These are phyloP conservation scores for Ceratina australensis DNA, from an alignment of 1,140 invertebrate species.

Conservation along the genomic window DNA sequence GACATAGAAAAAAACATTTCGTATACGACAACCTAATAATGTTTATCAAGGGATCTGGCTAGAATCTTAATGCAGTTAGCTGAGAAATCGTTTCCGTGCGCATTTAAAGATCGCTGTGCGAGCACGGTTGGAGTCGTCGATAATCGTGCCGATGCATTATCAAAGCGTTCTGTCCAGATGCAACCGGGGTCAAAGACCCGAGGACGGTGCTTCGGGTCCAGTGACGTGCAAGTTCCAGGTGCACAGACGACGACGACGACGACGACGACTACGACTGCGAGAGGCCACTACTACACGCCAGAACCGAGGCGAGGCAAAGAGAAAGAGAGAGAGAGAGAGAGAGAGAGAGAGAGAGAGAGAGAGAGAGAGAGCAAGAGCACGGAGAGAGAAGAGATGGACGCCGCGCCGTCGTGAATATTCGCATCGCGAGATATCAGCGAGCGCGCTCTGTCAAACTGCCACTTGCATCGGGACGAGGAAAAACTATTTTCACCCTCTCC, in stretches of 20 bases:
- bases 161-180: constrained; percentile 27
- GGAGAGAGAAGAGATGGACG: background rate
- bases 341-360: no score
- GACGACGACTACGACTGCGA: background rate
- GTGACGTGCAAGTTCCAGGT: constrained; percentile 52
- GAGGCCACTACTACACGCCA: background rate
- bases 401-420: constrained; percentile 50
- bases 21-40: no score
- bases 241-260: constrained; percentile 26
- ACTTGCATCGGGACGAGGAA: constrained; percentile 37
- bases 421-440: constrained; percentile 48
- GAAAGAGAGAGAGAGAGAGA: background rate
- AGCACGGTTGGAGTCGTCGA: background rate
- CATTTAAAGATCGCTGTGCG: background rate
- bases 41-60: no score
- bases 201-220: constrained; percentile 36
- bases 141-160: constrained; percentile 37
- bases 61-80: background rate
- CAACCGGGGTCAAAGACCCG: constrained; percentile 57
- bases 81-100: background rate
- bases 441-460: constrained; percentile 41
- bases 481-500: constrained; percentile 43
- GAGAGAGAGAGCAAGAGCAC: background rate
- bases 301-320: background rate
- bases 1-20: no score